Evolutionary conservation across 1,140 invertebrate species (phyloP), one percentile per base, ranked within the genome.

Genomic region (Drosophila littoralis): DNA sequence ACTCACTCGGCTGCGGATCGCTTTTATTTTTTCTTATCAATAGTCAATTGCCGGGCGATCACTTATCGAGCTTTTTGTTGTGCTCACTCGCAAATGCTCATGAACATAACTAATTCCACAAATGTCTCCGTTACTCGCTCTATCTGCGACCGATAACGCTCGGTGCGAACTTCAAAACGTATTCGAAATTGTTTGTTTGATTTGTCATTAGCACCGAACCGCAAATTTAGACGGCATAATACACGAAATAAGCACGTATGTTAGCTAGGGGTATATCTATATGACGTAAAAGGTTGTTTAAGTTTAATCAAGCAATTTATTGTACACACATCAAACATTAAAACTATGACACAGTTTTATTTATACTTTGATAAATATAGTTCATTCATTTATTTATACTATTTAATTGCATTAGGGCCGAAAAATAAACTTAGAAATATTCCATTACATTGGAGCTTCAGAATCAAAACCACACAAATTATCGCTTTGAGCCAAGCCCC

Each of bases 11-110:
- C 40, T 58, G 52, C 9, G 9, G 33, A 73, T 68, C 55, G 64
- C 1, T 43, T 58, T 36, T 40, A n/a, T 45, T 73, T 51, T 55
- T 58, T 51, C 13, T 59, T 83, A 84, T 84, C 67, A 69, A 42
- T 78, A 51, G 35, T 54, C 32, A 73, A 28, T 36, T 32, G 38
- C 36, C 32, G 36, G 36, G 9, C 77, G 60, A 77, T 63, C 51
- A 61, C 57, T 81, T 85, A 84, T 77, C 77, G 48, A 9, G 28
- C 17, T 50, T 50, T 22, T 61, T 61, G 28, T 50, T 43, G 7
- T 43, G 17, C 2, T 59, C 12, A 28, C 22, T 28, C 22, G 4
- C 15, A 43, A 58, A 54, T 46, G 54, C n/a, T 36, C 28, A 35
- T 15, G 5, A n/a, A 38, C 35, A 68, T 45, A 45, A 45, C 57